Conservation (phyloP, 2,113 vertebrate genomes). For the Cranoglanis bouderius region DNA sequence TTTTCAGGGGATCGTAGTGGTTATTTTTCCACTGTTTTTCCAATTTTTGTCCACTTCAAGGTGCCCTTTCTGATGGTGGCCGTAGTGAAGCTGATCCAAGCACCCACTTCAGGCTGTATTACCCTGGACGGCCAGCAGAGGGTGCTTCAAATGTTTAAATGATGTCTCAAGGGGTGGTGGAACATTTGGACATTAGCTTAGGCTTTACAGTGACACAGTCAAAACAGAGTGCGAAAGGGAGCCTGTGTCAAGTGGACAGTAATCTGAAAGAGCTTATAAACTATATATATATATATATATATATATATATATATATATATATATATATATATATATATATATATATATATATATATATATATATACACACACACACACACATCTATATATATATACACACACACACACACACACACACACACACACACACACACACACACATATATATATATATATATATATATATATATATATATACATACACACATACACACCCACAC, state of each 20-base stretch:
- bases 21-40: conserved; percentile 38
- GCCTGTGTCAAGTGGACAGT: conserved; percentile 1
- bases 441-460: neutral
- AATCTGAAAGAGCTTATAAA: conserved; percentile 11
- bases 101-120: neutral
- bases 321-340: neutral
- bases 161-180: neutral
- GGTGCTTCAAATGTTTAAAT: neutral
- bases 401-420: neutral
- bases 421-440: neutral
- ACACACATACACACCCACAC: neutral
- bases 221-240: conserved; percentile 24
- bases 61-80: conserved; percentile 31
- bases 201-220: conserved; percentile 24
- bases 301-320: neutral
- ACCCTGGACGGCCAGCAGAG: conserved; percentile 20
- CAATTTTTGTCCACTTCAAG: conserved; percentile 21
- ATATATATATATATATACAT: neutral
- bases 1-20: conserved; percentile 35
- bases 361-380: too few species aligned
- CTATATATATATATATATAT: neutral
- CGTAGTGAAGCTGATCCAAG: conserved; percentile 23
- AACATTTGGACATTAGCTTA: conserved; percentile 32
- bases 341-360: neutral
- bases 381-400: neutral